These are phyloP conservation scores for Procambarus clarkii DNA, from an alignment of 1,140 invertebrate genomes.

Conservation along the genomic window DNA sequence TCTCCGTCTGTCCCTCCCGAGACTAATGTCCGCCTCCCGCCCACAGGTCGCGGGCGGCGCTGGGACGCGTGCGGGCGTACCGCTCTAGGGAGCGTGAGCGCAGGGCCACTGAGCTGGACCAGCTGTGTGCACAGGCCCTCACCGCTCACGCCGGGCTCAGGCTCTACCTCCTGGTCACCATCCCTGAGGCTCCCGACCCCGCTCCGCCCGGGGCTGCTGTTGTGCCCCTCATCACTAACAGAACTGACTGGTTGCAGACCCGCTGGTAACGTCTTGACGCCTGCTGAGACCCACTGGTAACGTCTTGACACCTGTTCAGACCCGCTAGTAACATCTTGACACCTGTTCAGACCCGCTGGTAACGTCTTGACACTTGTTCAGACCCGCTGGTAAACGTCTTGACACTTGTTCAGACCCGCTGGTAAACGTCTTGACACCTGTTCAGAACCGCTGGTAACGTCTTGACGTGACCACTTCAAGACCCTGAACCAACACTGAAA, in stretches of 20 bases:
- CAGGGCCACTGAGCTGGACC: constrained; percentile 12
- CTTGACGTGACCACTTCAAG: no score
- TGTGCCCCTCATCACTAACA: constrained; percentile 16
- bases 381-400: no score
- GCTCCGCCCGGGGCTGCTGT: constrained; percentile 35
- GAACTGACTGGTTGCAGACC: not conserved
- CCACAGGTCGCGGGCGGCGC: constrained; percentile 15
- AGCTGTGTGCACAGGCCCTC: constrained; percentile 31
- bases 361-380: not conserved
- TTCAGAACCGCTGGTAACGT: no score
- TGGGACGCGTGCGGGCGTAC: constrained; percentile 15
- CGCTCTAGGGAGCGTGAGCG: not conserved
- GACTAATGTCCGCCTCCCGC: no score
- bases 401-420: no score
- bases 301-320: no score
- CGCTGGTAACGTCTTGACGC: not conserved
- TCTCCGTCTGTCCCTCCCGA: no score
- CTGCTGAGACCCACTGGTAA: not conserved
- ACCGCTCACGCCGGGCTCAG: constrained; percentile 51
- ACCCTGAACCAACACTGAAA: no score
- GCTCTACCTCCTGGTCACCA: constrained; percentile 56
- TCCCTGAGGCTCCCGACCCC: constrained; percentile 21
- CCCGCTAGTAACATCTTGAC: no score
- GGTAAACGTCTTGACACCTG: no score
- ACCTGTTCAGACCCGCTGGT: not conserved